These are phyloP conservation scores for Eolophus roseicapilla DNA, from an alignment of 2,113 vertebrate species.

Conservation along the genomic window DNA sequence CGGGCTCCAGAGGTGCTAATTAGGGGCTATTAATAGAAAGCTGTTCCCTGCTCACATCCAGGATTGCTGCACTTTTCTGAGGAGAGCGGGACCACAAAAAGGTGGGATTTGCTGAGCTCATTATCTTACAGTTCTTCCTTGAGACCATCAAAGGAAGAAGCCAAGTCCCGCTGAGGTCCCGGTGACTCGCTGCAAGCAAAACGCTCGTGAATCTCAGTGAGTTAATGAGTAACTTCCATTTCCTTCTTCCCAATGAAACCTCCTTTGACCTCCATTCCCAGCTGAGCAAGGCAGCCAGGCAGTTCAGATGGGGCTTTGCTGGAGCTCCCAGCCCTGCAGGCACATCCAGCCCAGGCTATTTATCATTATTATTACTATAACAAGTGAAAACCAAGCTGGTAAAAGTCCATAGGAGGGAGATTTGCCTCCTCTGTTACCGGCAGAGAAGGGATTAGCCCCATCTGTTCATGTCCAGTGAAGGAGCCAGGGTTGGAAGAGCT, in stretches of 20 bases:
- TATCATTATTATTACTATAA: neutral
- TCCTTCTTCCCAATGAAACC: neutral
- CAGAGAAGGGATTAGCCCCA: neutral
- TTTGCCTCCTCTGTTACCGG: neutral
- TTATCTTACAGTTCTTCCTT: neutral
- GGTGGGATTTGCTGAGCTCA: accelerated
- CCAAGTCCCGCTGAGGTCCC: neutral
- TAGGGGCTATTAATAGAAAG: neutral
- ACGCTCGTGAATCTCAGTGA: neutral
- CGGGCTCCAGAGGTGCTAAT: neutral
- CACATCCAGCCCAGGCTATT: neutral
- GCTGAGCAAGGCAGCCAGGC: neutral
- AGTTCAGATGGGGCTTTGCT: neutral
- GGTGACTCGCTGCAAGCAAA: neutral
- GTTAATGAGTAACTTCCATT: neutral
- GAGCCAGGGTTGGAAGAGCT: neutral
- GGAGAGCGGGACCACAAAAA: neutral
- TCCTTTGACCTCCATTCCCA: neutral
- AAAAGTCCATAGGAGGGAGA: neutral
- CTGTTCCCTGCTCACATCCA: neutral
- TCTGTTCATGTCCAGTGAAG: neutral
- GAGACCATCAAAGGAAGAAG: neutral
- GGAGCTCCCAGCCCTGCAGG: neutral
- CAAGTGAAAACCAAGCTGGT: neutral
- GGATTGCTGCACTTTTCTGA: neutral